Conservation (phyloP, 2,888 invertebrate species). For the Ametastegia equiseti region DNA sequence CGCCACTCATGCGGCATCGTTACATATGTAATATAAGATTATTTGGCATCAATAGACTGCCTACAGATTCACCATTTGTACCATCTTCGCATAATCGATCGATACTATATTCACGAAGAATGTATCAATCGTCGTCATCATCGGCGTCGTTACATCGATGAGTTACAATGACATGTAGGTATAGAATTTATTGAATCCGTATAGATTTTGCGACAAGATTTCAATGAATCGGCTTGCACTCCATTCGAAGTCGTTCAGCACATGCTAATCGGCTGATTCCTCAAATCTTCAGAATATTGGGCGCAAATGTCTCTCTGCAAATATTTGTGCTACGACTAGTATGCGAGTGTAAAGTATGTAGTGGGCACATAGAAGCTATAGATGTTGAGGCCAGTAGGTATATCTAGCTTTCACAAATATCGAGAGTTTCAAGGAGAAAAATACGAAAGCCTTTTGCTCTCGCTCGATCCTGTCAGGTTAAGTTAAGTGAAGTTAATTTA, state of each 20-base stretch:
- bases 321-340: background rate
- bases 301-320: background rate
- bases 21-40: slow-evolving; percentile 26
- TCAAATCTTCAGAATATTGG: background rate
- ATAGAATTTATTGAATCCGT: too few species aligned
- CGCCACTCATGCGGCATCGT: slow-evolving; percentile 39
- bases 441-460: slow-evolving; percentile 43
- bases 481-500: background rate
- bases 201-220: too few species aligned
- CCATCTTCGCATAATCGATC: background rate
- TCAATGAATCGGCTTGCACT: too few species aligned
- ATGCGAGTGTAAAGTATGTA: background rate
- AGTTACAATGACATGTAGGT: too few species aligned
- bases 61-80: background rate
- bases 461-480: slow-evolving; percentile 14
- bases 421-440: slow-evolving; percentile 43
- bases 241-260: too few species aligned
- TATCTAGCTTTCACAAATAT: slow-evolving; percentile 40
- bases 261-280: background rate
- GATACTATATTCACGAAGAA: background rate
- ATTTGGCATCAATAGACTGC: background rate
- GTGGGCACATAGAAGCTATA: background rate
- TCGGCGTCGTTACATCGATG: background rate
- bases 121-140: background rate
- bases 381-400: background rate